Evolutionary conservation across 1,140 invertebrate genomes (phyloP).

Genomic region (Rhopalosiphum maidis): DNA sequence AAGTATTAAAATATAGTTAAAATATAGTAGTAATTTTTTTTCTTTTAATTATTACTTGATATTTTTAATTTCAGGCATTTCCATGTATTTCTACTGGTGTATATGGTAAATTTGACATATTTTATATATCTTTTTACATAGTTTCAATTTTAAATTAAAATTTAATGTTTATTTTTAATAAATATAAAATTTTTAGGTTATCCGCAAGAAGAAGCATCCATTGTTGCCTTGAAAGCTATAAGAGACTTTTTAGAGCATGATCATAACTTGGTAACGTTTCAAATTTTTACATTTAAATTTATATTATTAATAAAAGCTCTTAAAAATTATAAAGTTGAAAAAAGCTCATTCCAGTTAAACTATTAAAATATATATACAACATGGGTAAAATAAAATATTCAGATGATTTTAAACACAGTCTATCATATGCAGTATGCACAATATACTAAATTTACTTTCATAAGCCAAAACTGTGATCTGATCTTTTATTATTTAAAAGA

Average conservation of each 20-base stretch:
- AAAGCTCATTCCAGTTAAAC: background rate
- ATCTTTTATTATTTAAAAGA: no score
- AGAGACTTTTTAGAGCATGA: slow-evolving; percentile 74
- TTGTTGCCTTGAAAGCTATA: slow-evolving; percentile 74
- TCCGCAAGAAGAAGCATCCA: slow-evolving; percentile 76
- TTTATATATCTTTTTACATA: background rate
- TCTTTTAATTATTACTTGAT: background rate
- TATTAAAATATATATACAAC: background rate
- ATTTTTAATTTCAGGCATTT: slow-evolving; percentile 68
- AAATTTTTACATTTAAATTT: background rate
- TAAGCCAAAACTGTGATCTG: no score
- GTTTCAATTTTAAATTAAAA: background rate
- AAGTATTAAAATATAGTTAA: slow-evolving; percentile 50
- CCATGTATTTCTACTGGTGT: slow-evolving; percentile 87
- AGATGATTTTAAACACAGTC: background rate
- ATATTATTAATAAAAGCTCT: background rate
- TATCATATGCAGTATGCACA: no score
- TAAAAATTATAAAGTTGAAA: background rate
- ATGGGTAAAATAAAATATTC: background rate
- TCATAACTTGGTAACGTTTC: slow-evolving; percentile 64
- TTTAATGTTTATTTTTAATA: background rate
- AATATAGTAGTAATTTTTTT: background rate
- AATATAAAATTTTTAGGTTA: slow-evolving; percentile 68
- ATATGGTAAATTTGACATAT: slow-evolving; percentile 67
- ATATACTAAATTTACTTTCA: no score